phyloP scores from a whole-genome alignment of 2,113 vertebrate species.

The Megalops atlanticus region DNA sequence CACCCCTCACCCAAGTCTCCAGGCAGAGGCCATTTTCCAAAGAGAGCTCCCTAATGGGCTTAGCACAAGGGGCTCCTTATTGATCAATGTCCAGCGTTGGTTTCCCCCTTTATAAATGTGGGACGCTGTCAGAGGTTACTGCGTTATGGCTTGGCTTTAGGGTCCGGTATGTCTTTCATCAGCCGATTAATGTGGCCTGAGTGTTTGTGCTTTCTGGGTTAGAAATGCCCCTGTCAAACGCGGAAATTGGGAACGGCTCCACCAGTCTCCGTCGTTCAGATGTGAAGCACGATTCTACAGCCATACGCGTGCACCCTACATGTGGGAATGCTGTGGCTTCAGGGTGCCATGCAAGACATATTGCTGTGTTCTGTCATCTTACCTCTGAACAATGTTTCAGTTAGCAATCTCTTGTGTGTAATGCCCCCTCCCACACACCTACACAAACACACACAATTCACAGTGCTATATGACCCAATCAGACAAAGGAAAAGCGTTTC shows the following conservation, averaged over 20 bases:
- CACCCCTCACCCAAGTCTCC: conserved; percentile 22
- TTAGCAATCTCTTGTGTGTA: conserved; percentile 58
- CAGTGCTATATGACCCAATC: conserved; percentile 25
- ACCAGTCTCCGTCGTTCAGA: neutral
- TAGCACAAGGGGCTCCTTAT: conserved; percentile 42
- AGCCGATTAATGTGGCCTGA: conserved; percentile 62
- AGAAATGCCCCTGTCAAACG: conserved; percentile 64
- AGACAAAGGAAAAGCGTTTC: conserved; percentile 13
- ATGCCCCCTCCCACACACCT: conserved; percentile 37
- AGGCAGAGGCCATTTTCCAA: conserved; percentile 31
- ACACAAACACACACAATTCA: conserved; percentile 46
- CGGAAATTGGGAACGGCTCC: conserved; percentile 51
- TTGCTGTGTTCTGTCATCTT: conserved; percentile 51
- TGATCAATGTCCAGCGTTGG: conserved; percentile 56
- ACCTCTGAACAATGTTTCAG: conserved; percentile 59
- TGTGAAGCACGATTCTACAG: conserved; percentile 29
- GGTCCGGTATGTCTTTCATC: conserved; percentile 63
- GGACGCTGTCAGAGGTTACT: conserved; percentile 58
- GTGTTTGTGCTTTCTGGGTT: conserved; percentile 60
- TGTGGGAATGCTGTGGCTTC: conserved; percentile 40
- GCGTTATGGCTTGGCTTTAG: conserved; percentile 49
- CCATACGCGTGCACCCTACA: conserved; percentile 33
- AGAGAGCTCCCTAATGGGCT: conserved; percentile 33
- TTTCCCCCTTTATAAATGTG: conserved; percentile 48
- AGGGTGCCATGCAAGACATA: conserved; percentile 48